Evolutionary conservation across 2,797 vertebrate species (phyloP), one percentile per base, ranked within the genome.

Genomic region (Notolepis coatsorum): DNA sequence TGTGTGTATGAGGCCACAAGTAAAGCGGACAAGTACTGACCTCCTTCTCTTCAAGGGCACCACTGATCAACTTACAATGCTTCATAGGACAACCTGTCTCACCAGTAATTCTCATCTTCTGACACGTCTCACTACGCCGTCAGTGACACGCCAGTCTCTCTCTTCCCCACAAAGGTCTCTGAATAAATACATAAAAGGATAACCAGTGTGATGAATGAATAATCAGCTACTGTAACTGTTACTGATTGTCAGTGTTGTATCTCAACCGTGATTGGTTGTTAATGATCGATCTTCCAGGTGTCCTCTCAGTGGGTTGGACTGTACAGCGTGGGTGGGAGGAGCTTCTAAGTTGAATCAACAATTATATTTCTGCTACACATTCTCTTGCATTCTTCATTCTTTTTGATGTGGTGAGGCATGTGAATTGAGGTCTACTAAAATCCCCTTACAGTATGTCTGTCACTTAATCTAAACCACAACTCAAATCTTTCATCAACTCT

Each of bases 1-100:
- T 84, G 84, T 20, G 3, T 5, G 7, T 35, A 23, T 49, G 20
- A 62, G 37, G 69, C 59, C 10, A 12, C 21, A 20, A 35, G 38
- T n/a, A 23, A 25, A 30, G 1, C 59, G n/a, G n/a, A n/a, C 48
- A 0, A 72, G 60, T 48, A 61, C 45, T 49, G 8, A 1, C 18
- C 2, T 17, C n/a, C 39, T 60, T 46, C 61, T 61, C 54, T 52
- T 31, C n/a, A 0, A 6, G 24, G 60, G 6, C 1, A 0, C 7
- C 43, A 31, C 20, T 2, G n/a, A 8, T 53, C 18, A 48, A 25
- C 47, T 79, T 15, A 37, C 42, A 49, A 5, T 13, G 0, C 12
- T 43, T 39, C 8, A 56, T 65, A 59, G 62, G 55, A 69, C 56
- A 38, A 59, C 42, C 25, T 8, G n/a, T 25, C 35, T 51, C 42